Percentiles rank a stretch among this genome's conserved stretches.
These are phyloP conservation scores for Brachionus koreanus DNA, from an alignment of 1,140 invertebrate species.

Conservation along the genomic window DNA sequence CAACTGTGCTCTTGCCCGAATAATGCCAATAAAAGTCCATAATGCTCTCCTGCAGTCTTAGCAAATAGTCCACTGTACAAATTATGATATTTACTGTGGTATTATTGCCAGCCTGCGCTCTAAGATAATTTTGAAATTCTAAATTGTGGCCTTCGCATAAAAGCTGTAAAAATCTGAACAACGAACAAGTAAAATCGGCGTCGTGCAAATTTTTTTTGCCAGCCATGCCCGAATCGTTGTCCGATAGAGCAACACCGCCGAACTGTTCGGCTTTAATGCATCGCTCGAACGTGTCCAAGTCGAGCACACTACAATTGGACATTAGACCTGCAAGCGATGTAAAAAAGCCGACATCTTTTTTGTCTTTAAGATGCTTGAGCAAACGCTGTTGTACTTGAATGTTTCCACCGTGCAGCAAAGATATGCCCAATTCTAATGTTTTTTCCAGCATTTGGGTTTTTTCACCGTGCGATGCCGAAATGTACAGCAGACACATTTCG, in stretches of 20 bases:
- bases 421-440: constrained; percentile 94
- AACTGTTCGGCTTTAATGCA: constrained; percentile 97
- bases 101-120: constrained; percentile 97
- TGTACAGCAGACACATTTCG: constrained; percentile 96
- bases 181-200: constrained; percentile 92
- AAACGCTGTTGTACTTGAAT: constrained; percentile 94
- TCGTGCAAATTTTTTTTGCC: constrained; percentile 99
- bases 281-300: constrained; percentile 96
- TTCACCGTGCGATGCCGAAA: constrained; percentile 84
- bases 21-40: constrained; percentile 99
- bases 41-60: constrained; percentile 93
- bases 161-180: constrained; percentile 96
- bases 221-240: constrained; percentile 68
- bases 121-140: constrained; percentile 99
- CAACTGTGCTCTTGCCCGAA: constrained; percentile 96
- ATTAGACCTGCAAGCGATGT: constrained; percentile 95
- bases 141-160: constrained; percentile 96
- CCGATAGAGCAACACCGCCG: constrained; percentile 64
- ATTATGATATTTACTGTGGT: constrained; percentile 97
- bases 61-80: constrained; percentile 95
- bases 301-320: constrained; percentile 88
- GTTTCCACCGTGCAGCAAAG: constrained; percentile 91
- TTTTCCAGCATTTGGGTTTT: constrained; percentile 95
- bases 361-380: constrained; percentile 93
- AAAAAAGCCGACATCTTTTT: constrained; percentile 98